phyloP scores from a whole-genome alignment of 2,888 invertebrate species.

The Spodoptera picta region DNA sequence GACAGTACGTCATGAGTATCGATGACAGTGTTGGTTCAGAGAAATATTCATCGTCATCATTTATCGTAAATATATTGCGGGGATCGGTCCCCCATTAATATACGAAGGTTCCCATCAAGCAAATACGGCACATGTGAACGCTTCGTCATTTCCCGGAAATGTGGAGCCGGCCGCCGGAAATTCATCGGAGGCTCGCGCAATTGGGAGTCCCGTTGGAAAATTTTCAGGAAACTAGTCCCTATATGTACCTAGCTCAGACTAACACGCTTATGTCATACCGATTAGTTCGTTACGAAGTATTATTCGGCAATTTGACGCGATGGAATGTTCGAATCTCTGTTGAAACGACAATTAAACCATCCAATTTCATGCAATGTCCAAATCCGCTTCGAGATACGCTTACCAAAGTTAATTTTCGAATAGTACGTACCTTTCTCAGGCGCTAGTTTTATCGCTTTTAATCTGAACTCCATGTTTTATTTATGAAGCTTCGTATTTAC shows the following conservation, averaged over 20 bases:
- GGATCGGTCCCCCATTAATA: constrained; percentile 54
- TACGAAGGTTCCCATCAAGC: constrained; percentile 47
- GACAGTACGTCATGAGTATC: constrained; percentile 30
- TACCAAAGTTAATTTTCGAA: constrained; percentile 42
- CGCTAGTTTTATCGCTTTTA: constrained; percentile 55
- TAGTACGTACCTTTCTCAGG: constrained; percentile 30
- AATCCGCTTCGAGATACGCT: constrained; percentile 22
- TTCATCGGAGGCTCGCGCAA: constrained; percentile 76
- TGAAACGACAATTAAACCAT: constrained; percentile 39
- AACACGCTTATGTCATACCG: constrained; percentile 45
- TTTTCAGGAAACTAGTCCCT: constrained; percentile 71
- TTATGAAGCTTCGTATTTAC: constrained; percentile 33
- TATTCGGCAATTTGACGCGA: constrained; percentile 23
- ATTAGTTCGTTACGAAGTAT: constrained; percentile 35
- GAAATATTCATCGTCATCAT: constrained; percentile 43
- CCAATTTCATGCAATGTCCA: constrained; percentile 43
- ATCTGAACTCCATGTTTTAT: constrained; percentile 46
- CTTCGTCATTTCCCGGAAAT: constrained; percentile 80
- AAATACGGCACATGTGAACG: constrained; percentile 62
- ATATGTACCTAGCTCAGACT: constrained; percentile 50
- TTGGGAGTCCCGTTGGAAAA: constrained; percentile 75
- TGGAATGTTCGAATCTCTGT: constrained; percentile 23
- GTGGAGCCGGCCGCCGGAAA: constrained; percentile 76
- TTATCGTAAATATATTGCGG: constrained; percentile 32
- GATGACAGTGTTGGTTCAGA: constrained; percentile 14